Evolutionary conservation across 2,797 vertebrate genomes (phyloP).

Genomic region (Sebastes umbrosus): DNA sequence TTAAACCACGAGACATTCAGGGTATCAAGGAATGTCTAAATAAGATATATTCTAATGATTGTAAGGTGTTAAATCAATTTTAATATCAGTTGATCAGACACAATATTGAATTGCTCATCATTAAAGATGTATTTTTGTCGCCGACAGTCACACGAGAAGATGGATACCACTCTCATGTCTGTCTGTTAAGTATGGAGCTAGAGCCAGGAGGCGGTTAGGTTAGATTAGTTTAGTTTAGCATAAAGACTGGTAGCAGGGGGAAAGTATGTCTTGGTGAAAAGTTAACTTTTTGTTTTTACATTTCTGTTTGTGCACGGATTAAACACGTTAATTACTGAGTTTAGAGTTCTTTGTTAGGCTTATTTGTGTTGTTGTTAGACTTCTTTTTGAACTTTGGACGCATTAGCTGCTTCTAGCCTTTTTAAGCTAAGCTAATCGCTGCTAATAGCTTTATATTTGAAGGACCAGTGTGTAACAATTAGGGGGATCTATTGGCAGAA

Average conservation of each 20-base stretch:
- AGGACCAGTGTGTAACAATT: background rate
- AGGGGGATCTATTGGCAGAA: too few species aligned
- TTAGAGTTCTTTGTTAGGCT: background rate
- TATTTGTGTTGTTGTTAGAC: background rate
- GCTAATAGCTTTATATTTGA: background rate
- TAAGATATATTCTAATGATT: background rate
- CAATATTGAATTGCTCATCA: background rate
- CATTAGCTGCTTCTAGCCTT: background rate
- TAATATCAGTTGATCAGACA: background rate
- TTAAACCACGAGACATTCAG: background rate
- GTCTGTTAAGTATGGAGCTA: background rate
- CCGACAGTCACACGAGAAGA: background rate
- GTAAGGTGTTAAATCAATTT: background rate
- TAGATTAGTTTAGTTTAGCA: background rate
- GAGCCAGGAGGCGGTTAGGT: background rate
- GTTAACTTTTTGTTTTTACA: background rate
- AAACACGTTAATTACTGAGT: background rate
- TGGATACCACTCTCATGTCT: background rate
- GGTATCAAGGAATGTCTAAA: background rate
- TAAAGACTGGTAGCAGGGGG: background rate
- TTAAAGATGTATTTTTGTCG: background rate
- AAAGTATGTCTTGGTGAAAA: background rate
- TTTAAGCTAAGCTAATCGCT: background rate
- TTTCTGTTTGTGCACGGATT: background rate
- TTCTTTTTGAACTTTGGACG: constrained; percentile 5